Conservation (phyloP, 2,113 vertebrate species). For the Okapia johnstoni region DNA sequence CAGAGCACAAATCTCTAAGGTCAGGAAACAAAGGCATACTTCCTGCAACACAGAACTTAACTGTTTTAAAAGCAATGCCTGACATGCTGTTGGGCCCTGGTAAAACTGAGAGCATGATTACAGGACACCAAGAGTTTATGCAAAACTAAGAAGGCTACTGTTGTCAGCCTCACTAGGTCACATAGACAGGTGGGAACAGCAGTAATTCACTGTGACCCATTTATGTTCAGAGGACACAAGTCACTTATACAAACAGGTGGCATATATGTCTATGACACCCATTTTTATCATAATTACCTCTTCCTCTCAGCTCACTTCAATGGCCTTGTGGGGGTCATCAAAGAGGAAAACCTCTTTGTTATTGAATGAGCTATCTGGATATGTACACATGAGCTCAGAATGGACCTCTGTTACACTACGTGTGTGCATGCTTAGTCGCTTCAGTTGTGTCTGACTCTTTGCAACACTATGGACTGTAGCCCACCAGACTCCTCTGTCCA, state of each 20-base stretch:
- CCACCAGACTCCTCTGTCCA: not conserved
- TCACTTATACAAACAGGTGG: not conserved
- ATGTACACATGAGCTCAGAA: not conserved
- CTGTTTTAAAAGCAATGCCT: not conserved
- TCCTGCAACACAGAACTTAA: not conserved
- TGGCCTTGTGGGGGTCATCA: not conserved
- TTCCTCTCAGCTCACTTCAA: not conserved
- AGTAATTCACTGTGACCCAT: not conserved
- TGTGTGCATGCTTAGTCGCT: accelerated
- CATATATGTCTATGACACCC: not conserved
- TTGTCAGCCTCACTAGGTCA: not conserved
- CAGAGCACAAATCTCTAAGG: not conserved
- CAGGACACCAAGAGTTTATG: not conserved
- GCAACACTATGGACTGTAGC: accelerated
- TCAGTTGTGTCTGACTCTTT: not conserved
- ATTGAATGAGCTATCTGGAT: not conserved
- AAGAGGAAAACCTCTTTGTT: not conserved
- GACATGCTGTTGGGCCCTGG: not conserved
- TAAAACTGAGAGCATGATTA: not conserved
- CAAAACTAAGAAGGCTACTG: not conserved
- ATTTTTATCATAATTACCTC: not conserved
- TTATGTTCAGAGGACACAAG: not conserved
- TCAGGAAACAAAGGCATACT: not conserved
- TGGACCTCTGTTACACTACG: not conserved
- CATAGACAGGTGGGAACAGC: not conserved